phyloP scores from a whole-genome alignment of 2,888 invertebrate species.

The Desoria tigrina region DNA sequence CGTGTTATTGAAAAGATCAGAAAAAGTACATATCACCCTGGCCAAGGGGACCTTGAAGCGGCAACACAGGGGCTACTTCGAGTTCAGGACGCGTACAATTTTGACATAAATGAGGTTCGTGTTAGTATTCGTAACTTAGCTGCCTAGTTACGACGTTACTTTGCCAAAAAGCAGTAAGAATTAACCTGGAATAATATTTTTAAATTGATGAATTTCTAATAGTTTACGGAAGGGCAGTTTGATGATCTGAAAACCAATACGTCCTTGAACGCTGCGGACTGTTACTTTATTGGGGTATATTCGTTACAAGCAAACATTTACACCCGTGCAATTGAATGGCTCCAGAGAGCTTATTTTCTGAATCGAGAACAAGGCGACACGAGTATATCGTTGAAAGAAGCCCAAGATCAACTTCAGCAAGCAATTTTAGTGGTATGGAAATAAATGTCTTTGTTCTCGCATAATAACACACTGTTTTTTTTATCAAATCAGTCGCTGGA shows the following conservation, averaged over 20 bases:
- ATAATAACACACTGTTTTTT: no score
- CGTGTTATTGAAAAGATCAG: conserved; percentile 47
- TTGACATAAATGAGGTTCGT: conserved; percentile 55
- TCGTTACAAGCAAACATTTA: conserved; percentile 55
- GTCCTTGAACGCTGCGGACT: conserved; percentile 55
- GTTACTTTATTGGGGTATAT: conserved; percentile 56
- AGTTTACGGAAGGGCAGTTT: conserved; percentile 51
- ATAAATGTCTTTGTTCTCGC: no score
- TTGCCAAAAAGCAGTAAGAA: no score
- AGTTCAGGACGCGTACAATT: conserved; percentile 55
- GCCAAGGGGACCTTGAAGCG: conserved; percentile 54
- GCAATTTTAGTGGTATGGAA: conserved; percentile 39
- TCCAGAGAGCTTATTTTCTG: conserved; percentile 55
- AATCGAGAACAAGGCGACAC: conserved; percentile 54
- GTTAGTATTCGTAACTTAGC: no score
- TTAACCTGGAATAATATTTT: no score
- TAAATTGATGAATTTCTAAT: conserved; percentile 11
- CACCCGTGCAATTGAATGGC: conserved; percentile 57
- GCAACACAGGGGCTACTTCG: conserved; percentile 55
- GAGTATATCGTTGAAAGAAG: conserved; percentile 46
- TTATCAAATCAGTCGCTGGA: no score
- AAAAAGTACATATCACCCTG: conserved; percentile 49
- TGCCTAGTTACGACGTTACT: not conserved
- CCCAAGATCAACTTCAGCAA: conserved; percentile 34
- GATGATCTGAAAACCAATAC: conserved; percentile 41